These are phyloP conservation scores for Syngnathus scovelli DNA, from an alignment of 2,113 vertebrate species.

Conservation along the genomic window DNA sequence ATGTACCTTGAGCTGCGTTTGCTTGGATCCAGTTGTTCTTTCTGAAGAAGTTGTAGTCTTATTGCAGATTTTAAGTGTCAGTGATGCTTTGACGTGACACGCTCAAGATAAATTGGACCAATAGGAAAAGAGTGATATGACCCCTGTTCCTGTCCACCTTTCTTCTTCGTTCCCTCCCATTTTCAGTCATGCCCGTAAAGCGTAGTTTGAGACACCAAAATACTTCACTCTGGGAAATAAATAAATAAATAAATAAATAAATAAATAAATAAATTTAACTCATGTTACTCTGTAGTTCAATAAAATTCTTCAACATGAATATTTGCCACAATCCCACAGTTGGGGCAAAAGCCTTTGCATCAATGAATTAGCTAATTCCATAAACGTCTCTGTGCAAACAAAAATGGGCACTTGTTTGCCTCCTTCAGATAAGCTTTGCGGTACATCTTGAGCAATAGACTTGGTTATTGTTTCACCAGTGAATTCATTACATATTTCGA, in stretches of 20 bases:
- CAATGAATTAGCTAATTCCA: too few relatives aligned
- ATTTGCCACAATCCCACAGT: neutral
- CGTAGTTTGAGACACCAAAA: neutral
- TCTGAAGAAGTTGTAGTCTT: neutral
- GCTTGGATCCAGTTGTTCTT: neutral
- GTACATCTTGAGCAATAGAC: neutral
- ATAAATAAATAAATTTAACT: too few relatives aligned
- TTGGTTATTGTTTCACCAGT: neutral
- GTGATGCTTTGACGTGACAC: neutral
- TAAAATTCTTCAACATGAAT: neutral
- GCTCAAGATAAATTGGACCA: neutral
- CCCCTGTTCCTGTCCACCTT: neutral
- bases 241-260: too few relatives aligned
- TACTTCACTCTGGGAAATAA: too few relatives aligned
- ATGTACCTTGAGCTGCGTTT: neutral
- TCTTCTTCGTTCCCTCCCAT: neutral
- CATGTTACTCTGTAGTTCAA: neutral
- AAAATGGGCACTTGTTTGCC: neutral
- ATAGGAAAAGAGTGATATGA: neutral
- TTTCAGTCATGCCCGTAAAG: neutral
- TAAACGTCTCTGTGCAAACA: too few relatives aligned
- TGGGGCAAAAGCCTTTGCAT: too few relatives aligned
- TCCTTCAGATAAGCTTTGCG: neutral
- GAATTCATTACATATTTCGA: neutral
- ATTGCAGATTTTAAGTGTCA: neutral